Evolutionary conservation across 1,140 invertebrate genomes (phyloP), one percentile per base, ranked within the genome.

Genomic region (Arion vulgaris): DNA sequence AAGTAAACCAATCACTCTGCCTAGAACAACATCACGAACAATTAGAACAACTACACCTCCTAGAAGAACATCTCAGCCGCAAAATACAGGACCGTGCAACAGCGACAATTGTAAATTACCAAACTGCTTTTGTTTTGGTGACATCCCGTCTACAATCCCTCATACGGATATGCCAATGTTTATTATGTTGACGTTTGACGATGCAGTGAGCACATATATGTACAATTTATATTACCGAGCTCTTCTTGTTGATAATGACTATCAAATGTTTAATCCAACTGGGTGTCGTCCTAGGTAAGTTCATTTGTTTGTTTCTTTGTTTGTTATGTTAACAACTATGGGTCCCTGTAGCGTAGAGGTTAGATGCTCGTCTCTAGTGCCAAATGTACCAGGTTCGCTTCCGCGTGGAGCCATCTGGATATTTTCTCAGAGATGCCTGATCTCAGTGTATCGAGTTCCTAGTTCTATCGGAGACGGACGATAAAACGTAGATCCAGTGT

Each of bases 101-200:
- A 7, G 2, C 28, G 26, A 39, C 57, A 78, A 78, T 57, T 78
- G 76, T 28, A 38, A 68, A 39, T 19, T 78, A n/a, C 76, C 76
- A 19, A 41, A 78, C 76, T 78, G 76, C 45, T 78, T 78, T 45
- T 78, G 76, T 32, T 78, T 62, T 45, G 76, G 76, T 5, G 57
- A 38, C 34, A 78, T 4, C 32, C 76, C 76, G 23, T 66, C 62
- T 28, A 68, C 17, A 5, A 78, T 66, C 19, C 28, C 36, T 19
- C 19, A 39, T 0, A 4, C 49, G 76, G 76, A 78, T 2, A 66
- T 34, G 76, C 76, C 76, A 1, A 57, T 62, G 76, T 78, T 78
- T 68, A 32, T 78, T 39, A 36, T 78, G 53, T n/a, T 78, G 17
- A 78, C 76, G 7, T 78, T 78, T 28, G 76, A 78, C 32, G 76